Evolutionary conservation across 1,140 invertebrate genomes (phyloP), one percentile per base, ranked within the genome.

Genomic region (Nilaparvata lugens): DNA sequence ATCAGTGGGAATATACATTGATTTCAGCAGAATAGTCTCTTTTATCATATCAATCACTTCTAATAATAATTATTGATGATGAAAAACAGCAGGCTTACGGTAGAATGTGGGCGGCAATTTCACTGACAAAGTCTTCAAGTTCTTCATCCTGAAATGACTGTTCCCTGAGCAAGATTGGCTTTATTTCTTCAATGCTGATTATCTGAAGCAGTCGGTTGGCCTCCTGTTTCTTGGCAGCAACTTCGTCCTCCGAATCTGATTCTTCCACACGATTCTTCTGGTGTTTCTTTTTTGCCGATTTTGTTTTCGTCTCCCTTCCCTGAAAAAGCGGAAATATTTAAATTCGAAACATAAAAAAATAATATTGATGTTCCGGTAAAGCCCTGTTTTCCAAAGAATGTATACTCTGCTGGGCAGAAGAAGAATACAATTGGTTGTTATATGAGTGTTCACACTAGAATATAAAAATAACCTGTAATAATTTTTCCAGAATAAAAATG

Each of bases 251-350:
- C 56, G 56, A 68, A 70, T 45, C 65, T 31, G 81, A 83, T 66
- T 86, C 84, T 38, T 78, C 79, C 58, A 82, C 79, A 75, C 69
- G 68, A 40, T 64, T 64, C 67, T 72, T 75, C 61, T 75, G 74
- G 70, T 83, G 80, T 63, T 78, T 75, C 35, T 78, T 78, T 69
- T 98, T 98, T 0, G 88, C 88, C 5, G 93, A 88, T 73, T 95
- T 96, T 0, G 91, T 97, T 77, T 96, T 97, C 0, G 93, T 95
- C 78, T 98, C 95, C 57, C 95, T 79, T 0, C 94, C 95, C 75
- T 76, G 63, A 18, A 64, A 60, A 64, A 14, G 54, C 31, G 2
- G 42, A 38, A 42, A 38, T 40, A 19, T 38, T 11, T 2, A 23
- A 54, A 18, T 31, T 28, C 14, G 4, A 62, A 16, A 13, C 24